phyloP scores from a whole-genome alignment of 2,113 vertebrate genomes.

The Laterallus jamaicensis region DNA sequence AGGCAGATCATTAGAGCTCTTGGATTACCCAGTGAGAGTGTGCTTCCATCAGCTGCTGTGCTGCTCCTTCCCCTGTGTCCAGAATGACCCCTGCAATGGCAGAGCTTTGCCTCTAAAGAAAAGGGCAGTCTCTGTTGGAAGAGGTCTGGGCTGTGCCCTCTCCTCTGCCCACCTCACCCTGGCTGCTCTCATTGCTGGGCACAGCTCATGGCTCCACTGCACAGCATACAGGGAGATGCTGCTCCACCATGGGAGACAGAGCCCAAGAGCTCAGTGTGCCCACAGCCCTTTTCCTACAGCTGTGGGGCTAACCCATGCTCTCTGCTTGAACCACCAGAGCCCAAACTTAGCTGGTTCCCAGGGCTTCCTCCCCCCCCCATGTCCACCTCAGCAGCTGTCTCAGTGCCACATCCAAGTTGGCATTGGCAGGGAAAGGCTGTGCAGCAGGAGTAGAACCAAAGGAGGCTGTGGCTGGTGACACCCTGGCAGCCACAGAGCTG shows the following conservation, averaged over 20 bases:
- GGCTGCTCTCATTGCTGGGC: not conserved
- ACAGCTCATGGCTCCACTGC: not conserved
- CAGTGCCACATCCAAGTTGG: not conserved
- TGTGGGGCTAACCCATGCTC: not conserved
- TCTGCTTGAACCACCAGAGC: not conserved
- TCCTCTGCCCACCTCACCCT: not conserved
- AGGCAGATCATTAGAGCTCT: conserved; percentile 64
- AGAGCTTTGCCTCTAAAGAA: not conserved
- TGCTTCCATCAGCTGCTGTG: conserved; percentile 1
- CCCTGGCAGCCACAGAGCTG: not conserved
- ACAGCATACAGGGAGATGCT: rapidly evolving
- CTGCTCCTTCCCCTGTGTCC: not conserved
- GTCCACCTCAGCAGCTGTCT: not conserved
- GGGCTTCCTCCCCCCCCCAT: not conserved
- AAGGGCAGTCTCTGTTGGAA: not conserved
- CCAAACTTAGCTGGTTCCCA: not conserved
- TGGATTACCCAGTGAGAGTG: conserved; percentile 47
- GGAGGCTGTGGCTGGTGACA: not conserved
- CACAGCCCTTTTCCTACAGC: not conserved
- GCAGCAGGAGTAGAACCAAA: not conserved
- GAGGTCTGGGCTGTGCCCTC: not conserved
- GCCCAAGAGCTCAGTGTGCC: not conserved
- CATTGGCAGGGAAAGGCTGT: not conserved
- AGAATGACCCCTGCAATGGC: not conserved
- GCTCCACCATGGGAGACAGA: not conserved